Conservation (phyloP, 1,140 invertebrate genomes). For the Ooceraea biroi region DNA sequence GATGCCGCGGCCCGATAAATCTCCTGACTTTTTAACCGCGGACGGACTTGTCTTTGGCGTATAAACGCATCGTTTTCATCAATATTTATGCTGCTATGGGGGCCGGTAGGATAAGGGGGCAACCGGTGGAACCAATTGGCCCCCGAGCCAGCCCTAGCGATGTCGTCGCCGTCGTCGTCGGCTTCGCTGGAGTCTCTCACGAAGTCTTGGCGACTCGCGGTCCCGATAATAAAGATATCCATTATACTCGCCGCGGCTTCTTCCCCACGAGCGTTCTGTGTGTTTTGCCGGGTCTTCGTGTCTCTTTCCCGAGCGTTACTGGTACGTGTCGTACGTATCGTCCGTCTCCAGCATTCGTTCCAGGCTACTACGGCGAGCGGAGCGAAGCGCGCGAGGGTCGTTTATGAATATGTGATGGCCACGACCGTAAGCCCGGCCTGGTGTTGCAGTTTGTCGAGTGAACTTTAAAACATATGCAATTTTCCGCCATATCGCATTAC, state of each 20-base stretch:
- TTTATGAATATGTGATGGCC: slow-evolving; percentile 60
- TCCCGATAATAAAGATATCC: slow-evolving; percentile 76
- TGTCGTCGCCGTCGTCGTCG: slow-evolving; percentile 31
- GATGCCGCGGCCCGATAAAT: slow-evolving; percentile 73
- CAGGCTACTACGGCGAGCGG: too few species aligned
- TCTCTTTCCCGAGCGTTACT: slow-evolving; percentile 1
- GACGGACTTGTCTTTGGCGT: slow-evolving; percentile 75
- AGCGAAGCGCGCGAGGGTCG: not conserved
- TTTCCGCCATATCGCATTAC: slow-evolving; percentile 61
- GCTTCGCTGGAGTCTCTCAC: slow-evolving; percentile 58
- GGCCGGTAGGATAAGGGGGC: not conserved
- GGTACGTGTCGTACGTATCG: not conserved
- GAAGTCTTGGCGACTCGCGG: slow-evolving; percentile 57
- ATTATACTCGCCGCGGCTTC: slow-evolving; percentile 71
- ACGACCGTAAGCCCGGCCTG: slow-evolving; percentile 32
- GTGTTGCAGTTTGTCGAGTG: slow-evolving; percentile 60
- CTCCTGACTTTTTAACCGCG: slow-evolving; percentile 75
- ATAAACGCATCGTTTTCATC: slow-evolving; percentile 77
- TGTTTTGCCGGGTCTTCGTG: slow-evolving; percentile 61
- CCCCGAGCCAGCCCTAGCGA: slow-evolving; percentile 45
- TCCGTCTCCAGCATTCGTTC: slow-evolving; percentile 41
- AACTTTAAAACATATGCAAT: slow-evolving; percentile 64
- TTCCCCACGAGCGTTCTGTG: slow-evolving; percentile 67
- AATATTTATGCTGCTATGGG: slow-evolving; percentile 71
- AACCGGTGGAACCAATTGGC: slow-evolving; percentile 68